Evolutionary conservation across 2,888 invertebrate genomes (phyloP), one percentile per base, ranked within the genome.

Genomic region (Leptopterna dolabrata): DNA sequence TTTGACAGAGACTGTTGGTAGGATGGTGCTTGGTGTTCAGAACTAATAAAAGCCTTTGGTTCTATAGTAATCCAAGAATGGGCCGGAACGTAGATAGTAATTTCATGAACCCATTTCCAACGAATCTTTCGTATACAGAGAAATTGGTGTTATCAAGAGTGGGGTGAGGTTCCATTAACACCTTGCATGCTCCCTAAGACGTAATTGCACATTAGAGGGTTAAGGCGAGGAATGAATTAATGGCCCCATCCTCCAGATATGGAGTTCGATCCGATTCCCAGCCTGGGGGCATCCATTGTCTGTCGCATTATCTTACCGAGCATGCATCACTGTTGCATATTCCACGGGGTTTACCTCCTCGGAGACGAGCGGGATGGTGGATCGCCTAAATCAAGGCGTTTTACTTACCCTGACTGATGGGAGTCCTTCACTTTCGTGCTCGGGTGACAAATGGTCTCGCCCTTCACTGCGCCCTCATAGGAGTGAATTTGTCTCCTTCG

Each of bases 401-500:
- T 73, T 78, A 43, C 76, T 24, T 78, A 19, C 45, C 45, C 78
- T 78, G 78, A 78, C 78, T 78, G 78, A 78, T 78, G 78, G 73
- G 41, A n/a, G 19, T 16, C 78, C 41, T 43, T 41, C 27, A 78
- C 63, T 19, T 24, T 63, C 78, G 78, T 27, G 43, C 55, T 41
- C 14, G 27, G 16, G 29, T 81, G 81, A 81, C 81, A 81, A 81
- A 81, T 81, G 81, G 63, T 81, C 81, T 47, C 63, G 19, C 63
- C 45, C 81, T 51, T 29, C 16, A 43, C 55, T 47, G 45, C 27
- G 45, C 81, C 24, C 41, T 45, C 41, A 41, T 45, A 78, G 78
- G 36, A 81, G 81, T 63, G 81, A 81, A 81, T 81, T 81, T 81
- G 81, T 81, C 81, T 81, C 63, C 47, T 78, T 24, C 45, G 76